These are phyloP conservation scores for Coturnix japonica DNA, from an alignment of 2,113 vertebrate genomes.

Conservation along the genomic window DNA sequence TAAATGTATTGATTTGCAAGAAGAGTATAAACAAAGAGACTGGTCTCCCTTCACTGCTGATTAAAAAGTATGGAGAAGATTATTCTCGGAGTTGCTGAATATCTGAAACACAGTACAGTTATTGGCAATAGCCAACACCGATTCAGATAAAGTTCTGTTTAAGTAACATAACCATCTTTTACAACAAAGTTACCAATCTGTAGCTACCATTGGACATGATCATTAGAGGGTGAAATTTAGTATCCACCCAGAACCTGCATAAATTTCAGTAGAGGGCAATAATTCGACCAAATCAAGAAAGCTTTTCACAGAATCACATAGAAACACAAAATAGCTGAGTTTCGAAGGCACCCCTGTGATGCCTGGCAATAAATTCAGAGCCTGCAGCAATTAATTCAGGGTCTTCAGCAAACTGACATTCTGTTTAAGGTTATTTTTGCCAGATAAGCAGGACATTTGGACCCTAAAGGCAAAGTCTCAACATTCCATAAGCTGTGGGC, in stretches of 20 bases:
- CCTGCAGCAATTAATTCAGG: too few species aligned
- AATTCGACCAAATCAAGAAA: too few species aligned
- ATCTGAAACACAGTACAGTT: background rate
- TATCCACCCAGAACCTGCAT: fast-evolving
- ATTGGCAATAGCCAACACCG: background rate
- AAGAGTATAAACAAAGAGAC: background rate
- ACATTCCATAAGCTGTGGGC: background rate
- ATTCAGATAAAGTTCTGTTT: background rate
- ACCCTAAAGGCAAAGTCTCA: background rate
- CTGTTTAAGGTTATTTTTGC: background rate
- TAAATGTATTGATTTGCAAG: background rate
- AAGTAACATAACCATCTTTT: background rate
- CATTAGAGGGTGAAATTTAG: background rate
- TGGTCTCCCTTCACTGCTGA: background rate
- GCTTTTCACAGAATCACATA: background rate
- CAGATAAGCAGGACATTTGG: background rate
- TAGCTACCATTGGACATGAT: background rate
- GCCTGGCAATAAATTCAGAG: too few species aligned
- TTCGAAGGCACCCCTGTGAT: background rate
- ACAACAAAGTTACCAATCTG: background rate
- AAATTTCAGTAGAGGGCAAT: too few species aligned
- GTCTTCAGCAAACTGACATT: background rate
- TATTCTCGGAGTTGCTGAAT: background rate
- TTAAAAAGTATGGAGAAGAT: background rate
- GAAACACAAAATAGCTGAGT: background rate